These are phyloP conservation scores for Sinodicranocentrus sp. DNA, from an alignment of 2,888 invertebrate genomes.

Conservation along the genomic window DNA sequence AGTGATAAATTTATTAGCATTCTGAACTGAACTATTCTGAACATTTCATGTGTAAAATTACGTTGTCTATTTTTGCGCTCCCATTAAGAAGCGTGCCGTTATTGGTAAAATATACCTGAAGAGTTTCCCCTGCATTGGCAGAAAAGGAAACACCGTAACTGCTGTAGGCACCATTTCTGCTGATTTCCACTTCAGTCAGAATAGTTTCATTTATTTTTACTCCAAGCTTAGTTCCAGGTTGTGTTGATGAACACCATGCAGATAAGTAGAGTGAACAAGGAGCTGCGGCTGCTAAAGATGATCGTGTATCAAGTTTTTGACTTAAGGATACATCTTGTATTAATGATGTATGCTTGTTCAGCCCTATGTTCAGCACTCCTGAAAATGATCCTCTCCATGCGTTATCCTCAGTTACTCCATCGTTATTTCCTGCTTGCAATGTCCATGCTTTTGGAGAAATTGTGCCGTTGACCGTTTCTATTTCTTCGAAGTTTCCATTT, in stretches of 20 bases:
- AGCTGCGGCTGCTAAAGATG: background rate
- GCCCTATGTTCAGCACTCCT: conserved; percentile 37
- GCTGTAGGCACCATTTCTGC: conserved; percentile 30
- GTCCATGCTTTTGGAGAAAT: conserved; percentile 1
- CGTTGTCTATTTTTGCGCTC: conserved; percentile 64
- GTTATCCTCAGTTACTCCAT: conserved; percentile 35
- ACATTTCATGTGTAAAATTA: conserved; percentile 45
- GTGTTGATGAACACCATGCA: conserved; percentile 66
- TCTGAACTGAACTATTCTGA: too few species aligned
- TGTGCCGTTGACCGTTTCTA: background rate
- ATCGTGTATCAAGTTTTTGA: background rate
- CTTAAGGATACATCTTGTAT: conserved; percentile 1
- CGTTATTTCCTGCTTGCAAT: background rate
- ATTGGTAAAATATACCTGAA: conserved; percentile 46
- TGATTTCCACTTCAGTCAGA: conserved; percentile 11
- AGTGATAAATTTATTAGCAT: background rate
- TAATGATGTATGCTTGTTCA: background rate
- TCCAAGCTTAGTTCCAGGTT: conserved; percentile 22
- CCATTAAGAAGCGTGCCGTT: conserved; percentile 1
- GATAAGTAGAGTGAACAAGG: conserved; percentile 58
- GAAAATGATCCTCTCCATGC: conserved; percentile 59
- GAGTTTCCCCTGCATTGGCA: conserved; percentile 43
- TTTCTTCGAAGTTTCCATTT: conserved; percentile 73
- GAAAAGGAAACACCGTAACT: conserved; percentile 51
- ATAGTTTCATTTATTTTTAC: conserved; percentile 9